Conservation (phyloP, 2,888 invertebrate genomes). For the Vesta saturnalis region DNA sequence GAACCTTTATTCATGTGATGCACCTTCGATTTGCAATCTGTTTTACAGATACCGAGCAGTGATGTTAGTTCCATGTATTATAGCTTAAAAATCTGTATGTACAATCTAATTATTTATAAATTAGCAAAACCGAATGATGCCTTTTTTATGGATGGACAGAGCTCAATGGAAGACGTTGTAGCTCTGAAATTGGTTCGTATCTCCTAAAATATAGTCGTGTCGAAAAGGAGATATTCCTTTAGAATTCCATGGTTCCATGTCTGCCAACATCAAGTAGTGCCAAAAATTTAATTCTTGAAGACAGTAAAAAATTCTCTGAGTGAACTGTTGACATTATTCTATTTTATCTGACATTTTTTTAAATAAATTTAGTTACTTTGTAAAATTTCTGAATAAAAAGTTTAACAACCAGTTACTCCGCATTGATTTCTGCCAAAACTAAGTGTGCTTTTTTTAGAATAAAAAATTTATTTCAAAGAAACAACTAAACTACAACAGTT, state of each 20-base stretch:
- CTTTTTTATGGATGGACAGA: neutral
- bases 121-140: neutral
- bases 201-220: neutral
- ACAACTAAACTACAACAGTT: neutral
- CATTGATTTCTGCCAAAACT: neutral
- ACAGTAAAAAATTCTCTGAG: neutral
- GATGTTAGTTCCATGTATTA: constrained; percentile 12
- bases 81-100: neutral
- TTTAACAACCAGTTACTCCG: neutral
- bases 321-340: neutral
- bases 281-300: neutral
- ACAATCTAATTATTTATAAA: neutral
- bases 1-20: constrained; percentile 18
- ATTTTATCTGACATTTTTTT: neutral
- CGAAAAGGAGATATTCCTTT: neutral
- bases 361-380: neutral
- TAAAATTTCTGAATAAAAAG: neutral
- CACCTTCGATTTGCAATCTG: constrained; percentile 28
- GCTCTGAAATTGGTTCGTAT: neutral
- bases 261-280: neutral
- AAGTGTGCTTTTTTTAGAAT: neutral
- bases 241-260: too few relatives aligned
- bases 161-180: neutral
- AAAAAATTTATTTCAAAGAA: neutral
- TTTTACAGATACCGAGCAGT: constrained; percentile 23